Conservation (phyloP, 2,888 invertebrate species). For the Troglohyphantes excavatus region DNA sequence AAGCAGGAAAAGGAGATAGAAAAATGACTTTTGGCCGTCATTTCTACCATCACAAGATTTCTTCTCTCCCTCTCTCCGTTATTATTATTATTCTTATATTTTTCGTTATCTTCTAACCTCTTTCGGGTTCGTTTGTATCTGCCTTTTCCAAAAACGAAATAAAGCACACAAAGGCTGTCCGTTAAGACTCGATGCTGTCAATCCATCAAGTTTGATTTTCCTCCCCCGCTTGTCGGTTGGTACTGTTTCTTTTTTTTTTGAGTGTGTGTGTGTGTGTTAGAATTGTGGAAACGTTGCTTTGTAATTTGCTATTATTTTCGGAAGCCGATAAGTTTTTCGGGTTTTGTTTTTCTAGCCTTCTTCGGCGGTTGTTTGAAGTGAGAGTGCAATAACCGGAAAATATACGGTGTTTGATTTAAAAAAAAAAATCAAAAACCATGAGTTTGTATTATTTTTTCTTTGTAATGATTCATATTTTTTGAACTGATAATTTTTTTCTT, state of each 20-base stretch:
- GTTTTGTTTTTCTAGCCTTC: neutral
- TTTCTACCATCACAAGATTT: neutral
- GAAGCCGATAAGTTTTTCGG: slow-evolving; percentile 39
- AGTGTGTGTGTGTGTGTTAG: too few species aligned
- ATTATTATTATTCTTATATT: slow-evolving; percentile 43
- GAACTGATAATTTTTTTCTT: neutral
- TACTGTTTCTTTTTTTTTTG: neutral
- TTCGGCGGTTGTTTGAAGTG: slow-evolving; percentile 16
- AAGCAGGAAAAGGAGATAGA: slow-evolving; percentile 73
- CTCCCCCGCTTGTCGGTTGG: neutral
- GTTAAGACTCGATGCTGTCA: slow-evolving; percentile 42
- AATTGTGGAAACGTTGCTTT: neutral
- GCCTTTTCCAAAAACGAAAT: slow-evolving; percentile 1
- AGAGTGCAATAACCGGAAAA: neutral
- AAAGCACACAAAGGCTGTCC: slow-evolving; percentile 65
- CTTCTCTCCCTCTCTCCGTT: slow-evolving; percentile 1
- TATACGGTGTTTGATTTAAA: neutral
- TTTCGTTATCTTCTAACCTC: slow-evolving; percentile 72
- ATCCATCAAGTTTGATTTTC: slow-evolving; percentile 59
- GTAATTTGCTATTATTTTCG: slow-evolving; percentile 53
- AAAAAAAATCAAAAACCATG: neutral
- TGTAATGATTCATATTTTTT: neutral
- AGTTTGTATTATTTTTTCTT: neutral
- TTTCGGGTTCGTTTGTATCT: slow-evolving; percentile 60
- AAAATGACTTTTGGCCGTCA: slow-evolving; percentile 70